A percentile compares a stretch with the other conserved stretches of the same genome.
Conservation (phyloP, 2,113 vertebrate genomes). For the Mystacornis crossleyi region DNA sequence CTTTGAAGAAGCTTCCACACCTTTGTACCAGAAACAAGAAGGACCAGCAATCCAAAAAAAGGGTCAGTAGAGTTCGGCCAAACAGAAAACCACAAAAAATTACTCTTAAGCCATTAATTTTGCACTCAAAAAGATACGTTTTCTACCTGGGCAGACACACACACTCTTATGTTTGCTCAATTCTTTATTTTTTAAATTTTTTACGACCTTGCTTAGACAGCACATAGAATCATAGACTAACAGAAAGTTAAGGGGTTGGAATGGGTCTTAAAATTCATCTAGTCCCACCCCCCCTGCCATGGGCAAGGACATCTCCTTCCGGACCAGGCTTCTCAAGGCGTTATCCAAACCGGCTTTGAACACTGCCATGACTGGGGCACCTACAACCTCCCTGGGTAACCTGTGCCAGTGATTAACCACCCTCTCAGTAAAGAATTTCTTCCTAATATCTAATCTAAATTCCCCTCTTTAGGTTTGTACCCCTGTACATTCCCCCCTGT, state of each 20-base stretch:
- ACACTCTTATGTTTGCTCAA: background rate
- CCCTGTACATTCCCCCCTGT: background rate
- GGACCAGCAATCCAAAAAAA: background rate
- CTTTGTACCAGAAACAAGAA: background rate
- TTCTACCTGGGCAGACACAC: background rate
- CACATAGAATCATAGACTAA: background rate
- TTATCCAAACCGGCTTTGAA: background rate
- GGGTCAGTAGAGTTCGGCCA: background rate
- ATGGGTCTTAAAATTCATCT: background rate
- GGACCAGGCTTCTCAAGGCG: background rate
- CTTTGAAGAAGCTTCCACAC: background rate
- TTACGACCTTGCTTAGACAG: background rate
- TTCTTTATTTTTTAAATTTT: background rate
- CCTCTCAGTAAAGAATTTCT: background rate
- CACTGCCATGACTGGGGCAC: background rate
- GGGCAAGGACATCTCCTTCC: background rate
- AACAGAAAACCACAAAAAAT: background rate
- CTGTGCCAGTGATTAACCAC: background rate
- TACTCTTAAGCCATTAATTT: background rate
- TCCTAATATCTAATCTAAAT: background rate
- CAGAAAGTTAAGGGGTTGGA: background rate
- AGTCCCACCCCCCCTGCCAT: background rate
- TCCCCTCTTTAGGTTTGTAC: background rate
- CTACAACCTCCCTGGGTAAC: too few species aligned
- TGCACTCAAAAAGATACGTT: background rate